Evolutionary conservation across 2,113 vertebrate species (phyloP), one percentile per base, ranked within the genome.

Genomic region (Equus przewalskii): DNA sequence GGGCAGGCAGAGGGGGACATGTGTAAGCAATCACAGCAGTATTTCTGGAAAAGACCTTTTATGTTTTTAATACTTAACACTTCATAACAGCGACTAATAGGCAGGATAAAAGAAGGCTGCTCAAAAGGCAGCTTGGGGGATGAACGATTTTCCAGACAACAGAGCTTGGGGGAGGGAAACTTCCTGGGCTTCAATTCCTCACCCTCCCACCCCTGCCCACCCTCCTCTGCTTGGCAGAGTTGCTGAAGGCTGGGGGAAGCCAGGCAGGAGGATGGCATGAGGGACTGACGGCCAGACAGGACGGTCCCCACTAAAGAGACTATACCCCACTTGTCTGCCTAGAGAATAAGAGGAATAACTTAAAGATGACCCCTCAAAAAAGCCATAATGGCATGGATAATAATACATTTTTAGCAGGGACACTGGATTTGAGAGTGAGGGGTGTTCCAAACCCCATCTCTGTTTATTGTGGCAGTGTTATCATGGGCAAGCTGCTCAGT

Each of bases 51-150:
- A 99, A 98, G 98, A 98, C 95, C 98, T 98, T 99, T 99, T 98
- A 99, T 98, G 98, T 99, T 99, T 99, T 99, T 98, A 99, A 99
- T 99, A 98, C 98, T 99, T 99, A 99, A 99, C 99, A 99, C 99
- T 99, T 99, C 98, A 98, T 99, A 99, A 99, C 98, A 98, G 98
- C 98, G 96, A 96, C 98, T 99, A 99, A 99, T 98, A 98, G 98
- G 98, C 97, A 98, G 98, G 98, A 98, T 98, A 98, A 99, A 98
- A 98, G 98, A 97, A 97, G 94, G 83, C 96, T 98, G 89, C 75
- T 97, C 93, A 96, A 98, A 98, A 98, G 91, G 91, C 96, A 98
- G 80, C 94, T 97, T 96, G 83, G 95, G 93, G 92, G 67, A 96
- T 96, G 96, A 99, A 96, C 91, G 98, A 82, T 99, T 99, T 99